phyloP scores from a whole-genome alignment of 1,140 invertebrate species.

The Gonatopus flavifemur region DNA sequence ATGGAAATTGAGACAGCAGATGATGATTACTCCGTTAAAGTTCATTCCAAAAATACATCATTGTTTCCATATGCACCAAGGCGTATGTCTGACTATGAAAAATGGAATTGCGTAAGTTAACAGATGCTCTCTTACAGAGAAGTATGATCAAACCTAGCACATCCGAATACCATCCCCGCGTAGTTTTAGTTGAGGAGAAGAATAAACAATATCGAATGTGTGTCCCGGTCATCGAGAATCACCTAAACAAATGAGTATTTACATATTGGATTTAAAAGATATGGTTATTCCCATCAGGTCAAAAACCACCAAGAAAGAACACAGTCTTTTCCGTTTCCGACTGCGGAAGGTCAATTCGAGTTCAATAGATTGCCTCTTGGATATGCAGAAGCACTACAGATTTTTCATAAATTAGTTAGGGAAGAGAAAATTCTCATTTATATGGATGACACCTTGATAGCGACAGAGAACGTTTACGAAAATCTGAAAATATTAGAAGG shows the following conservation, averaged over 20 bases:
- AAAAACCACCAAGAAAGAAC: too few species aligned
- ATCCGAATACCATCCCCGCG: neutral
- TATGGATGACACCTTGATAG: neutral
- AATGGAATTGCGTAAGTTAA: neutral
- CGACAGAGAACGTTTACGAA: neutral
- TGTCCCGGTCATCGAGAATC: neutral
- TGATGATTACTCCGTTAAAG: neutral
- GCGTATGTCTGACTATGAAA: neutral
- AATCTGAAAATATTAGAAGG: neutral
- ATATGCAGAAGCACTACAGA: neutral
- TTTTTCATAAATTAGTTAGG: neutral
- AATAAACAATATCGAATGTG: neutral
- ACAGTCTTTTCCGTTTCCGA: too few species aligned
- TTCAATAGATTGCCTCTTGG: neutral
- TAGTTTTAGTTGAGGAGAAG: neutral
- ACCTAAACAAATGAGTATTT: neutral
- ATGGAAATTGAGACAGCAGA: neutral
- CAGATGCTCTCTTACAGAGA: neutral
- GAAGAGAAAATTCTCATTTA: neutral
- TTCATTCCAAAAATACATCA: neutral
- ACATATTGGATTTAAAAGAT: neutral
- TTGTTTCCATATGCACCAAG: neutral
- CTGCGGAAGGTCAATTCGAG: neutral
- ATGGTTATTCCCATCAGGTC: neutral
- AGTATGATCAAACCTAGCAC: neutral